Evolutionary conservation across 2,797 vertebrate species (phyloP), one percentile per base, ranked within the genome.

Genomic region (Enteromius paludinosus): DNA sequence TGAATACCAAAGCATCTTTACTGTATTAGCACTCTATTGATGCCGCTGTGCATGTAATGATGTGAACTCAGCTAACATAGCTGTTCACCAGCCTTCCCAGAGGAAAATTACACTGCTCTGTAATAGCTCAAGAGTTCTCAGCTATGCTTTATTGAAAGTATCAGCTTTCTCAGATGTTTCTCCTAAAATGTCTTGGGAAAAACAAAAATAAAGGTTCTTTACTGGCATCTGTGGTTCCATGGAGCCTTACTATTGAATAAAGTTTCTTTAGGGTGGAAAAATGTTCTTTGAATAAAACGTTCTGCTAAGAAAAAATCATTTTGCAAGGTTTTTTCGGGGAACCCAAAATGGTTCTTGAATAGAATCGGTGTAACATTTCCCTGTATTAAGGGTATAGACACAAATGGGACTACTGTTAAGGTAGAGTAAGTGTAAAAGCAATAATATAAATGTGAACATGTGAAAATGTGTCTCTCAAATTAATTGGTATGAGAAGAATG

Each of bases 1-100:
- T 52, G 5, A 15, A 15, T 66, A 66, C 43, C n/a, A 80, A 47
- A 82, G 64, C 84, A 35, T 82, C 52, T 88, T 82, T 75, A 68
- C 35, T 69, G 35, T 69, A 49, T 83, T 61, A 76, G 25, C 23
- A 43, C 64, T 33, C 20, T 59, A 8, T 54, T 73, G 9, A 30
- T 59, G 18, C 2, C 41, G 10, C 14, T 23, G 49, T 68, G n/a
- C 43, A 43, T 61, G 17, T 54, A 47, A 64, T 66, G 17, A 74
- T 41, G 56, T 33, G 52, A 62, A 45, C 25, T 47, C 33, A 23
- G 43, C 61, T 23, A 25, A 14, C 52, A 25, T 25, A 59, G 41
- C 72, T 41, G n/a, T 23, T 59, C 2, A 9, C 35, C 35, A 17
- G n/a, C 35, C 15, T 59, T 54, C 61, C 76, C 61, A 49, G 28